Conservation (phyloP, 2,888 invertebrate species). For the Apamea crenata region DNA sequence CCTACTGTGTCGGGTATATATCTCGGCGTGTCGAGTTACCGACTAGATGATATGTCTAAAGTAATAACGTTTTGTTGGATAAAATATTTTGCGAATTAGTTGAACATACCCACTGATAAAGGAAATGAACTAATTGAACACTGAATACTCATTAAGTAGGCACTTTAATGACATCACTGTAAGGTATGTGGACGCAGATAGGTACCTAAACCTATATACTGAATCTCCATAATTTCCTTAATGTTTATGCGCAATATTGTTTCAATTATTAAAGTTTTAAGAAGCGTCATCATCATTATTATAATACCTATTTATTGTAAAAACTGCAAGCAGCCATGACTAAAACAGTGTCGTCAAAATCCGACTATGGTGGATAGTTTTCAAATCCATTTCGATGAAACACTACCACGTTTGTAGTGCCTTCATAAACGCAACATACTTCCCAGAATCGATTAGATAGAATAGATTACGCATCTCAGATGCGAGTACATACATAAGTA, state of each 20-base stretch:
- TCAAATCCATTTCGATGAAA: slow-evolving; percentile 8
- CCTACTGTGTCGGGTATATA: slow-evolving; percentile 56
- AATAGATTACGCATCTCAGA: slow-evolving; percentile 30
- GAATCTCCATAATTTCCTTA: slow-evolving; percentile 12
- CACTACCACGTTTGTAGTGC: neutral
- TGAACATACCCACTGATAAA: neutral
- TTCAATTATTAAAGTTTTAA: neutral
- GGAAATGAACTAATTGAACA: neutral
- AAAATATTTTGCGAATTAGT: neutral
- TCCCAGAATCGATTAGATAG: slow-evolving; percentile 39
- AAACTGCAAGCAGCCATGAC: neutral
- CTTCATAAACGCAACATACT: slow-evolving; percentile 7
- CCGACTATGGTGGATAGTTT: neutral
- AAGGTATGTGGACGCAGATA: neutral
- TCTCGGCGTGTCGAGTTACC: slow-evolving; percentile 10
- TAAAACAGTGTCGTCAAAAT: neutral
- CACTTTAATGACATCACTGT: neutral
- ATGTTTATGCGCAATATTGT: neutral
- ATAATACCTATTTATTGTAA: neutral
- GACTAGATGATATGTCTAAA: slow-evolving; percentile 27
- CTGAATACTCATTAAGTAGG: neutral
- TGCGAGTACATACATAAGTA: neutral
- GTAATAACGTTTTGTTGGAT: slow-evolving; percentile 6
- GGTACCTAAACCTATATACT: neutral
- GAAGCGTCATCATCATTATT: neutral